These are phyloP conservation scores for Gadopsis bispinosus DNA, from an alignment of 2,797 vertebrate genomes.

Conservation along the genomic window DNA sequence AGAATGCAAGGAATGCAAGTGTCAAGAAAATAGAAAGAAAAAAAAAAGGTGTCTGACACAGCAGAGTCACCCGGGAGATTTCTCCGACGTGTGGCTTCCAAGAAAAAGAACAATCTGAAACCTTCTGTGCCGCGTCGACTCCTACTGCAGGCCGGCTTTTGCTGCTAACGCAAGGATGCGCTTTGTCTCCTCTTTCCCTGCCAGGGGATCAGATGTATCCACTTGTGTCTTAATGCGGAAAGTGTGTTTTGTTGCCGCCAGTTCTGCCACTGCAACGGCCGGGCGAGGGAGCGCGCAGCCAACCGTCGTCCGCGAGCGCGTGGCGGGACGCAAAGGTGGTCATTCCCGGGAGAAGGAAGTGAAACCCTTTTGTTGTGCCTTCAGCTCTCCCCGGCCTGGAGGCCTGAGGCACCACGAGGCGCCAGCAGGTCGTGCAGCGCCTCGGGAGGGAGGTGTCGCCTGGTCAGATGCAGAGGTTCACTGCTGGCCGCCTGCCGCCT, in stretches of 20 bases:
- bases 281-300: not conserved
- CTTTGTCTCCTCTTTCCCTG: slow-evolving; percentile 36
- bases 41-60: slow-evolving; percentile 44
- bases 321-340: slow-evolving; percentile 50
- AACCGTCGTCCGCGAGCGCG: slow-evolving; percentile 3
- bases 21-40: slow-evolving; percentile 16
- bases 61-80: slow-evolving; percentile 5
- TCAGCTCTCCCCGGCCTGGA: slow-evolving; percentile 39
- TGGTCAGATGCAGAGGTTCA: slow-evolving; percentile 39
- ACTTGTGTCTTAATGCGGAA: not conserved
- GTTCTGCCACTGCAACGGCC: not conserved
- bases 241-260: not conserved
- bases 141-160: not conserved
- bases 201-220: slow-evolving; percentile 27
- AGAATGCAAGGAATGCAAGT: slow-evolving; percentile 67
- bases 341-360: slow-evolving; percentile 44
- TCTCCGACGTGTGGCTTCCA: slow-evolving; percentile 6
- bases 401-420: slow-evolving; percentile 45
- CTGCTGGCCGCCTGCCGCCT: slow-evolving; percentile 22
- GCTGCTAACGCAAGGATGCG: slow-evolving; percentile 27
- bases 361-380: slow-evolving; percentile 75
- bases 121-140: slow-evolving; percentile 20
- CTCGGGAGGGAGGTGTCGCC: slow-evolving; percentile 45
- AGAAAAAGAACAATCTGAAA: slow-evolving; percentile 28
- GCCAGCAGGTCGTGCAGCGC: slow-evolving; percentile 60